Base-by-base conservation (phyloP, 2,888 invertebrate genomes). In the Pterostichus madidus region DNA sequence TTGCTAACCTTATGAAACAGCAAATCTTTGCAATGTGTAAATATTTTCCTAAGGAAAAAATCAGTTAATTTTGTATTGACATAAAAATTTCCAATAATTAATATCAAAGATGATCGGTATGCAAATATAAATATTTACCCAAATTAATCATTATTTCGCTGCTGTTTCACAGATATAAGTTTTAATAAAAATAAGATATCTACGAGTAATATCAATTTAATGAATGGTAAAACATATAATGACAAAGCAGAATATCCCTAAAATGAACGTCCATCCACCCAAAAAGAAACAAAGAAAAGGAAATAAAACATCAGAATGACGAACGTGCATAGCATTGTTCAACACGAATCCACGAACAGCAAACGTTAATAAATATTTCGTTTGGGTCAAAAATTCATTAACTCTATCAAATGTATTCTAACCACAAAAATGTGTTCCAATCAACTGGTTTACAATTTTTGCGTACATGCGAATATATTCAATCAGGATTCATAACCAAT, bases 401-500 rank as follows among this genome's bases (percentile, higher is more conserved):
- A 46, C 64, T 64, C 76, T 13, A 59, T 32, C 39, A 24, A 44
- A 75, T 49, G 75, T 73, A 53, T 35, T 59, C 59, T 80, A 83
- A 77, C 77, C 77, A 77, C 59, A 56, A 56, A 77, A 77, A 77
- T 77, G 56, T 53, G 56, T 32, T 77, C 56, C 56, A 77, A 77
- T 77, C 77, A 77, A 77, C 31, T 17, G 44, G 59, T 59, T 77
- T 59, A 77, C 77, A 59, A 77, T 77, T 77, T 77, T 77, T 59
- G 39, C 77, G 32, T 44, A 15, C 24, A 46, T 17, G 73, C 24
- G 77, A 77, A 53, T 39, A 77, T 56, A 77, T 77, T 77, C 77
- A 56, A 77, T 77, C 77, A 77, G 77, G 77, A 77, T 77, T 77
- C 77, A 77, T 77, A 77, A 77, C 77, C 77, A 77, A 77, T 77